Conservation (phyloP, 2,797 vertebrate species). For the Crocidura indochinensis region DNA sequence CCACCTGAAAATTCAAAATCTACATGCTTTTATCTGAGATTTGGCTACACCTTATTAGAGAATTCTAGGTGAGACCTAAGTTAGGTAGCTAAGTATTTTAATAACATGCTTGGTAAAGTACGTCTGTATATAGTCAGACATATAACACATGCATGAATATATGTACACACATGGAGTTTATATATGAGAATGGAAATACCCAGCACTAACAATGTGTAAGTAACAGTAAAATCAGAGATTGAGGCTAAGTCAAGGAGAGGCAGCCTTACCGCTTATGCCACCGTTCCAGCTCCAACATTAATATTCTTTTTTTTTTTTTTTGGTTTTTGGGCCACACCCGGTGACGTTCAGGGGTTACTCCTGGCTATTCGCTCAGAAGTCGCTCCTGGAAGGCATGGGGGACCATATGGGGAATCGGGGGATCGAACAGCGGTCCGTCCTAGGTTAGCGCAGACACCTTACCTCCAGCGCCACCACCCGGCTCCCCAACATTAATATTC, state of each 20-base stretch:
- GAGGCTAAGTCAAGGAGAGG: conserved; percentile 20
- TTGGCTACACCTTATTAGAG: conserved; percentile 33
- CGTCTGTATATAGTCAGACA: neutral
- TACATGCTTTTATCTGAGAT: conserved; percentile 60
- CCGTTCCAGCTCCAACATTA: too few species aligned
- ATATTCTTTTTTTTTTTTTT: too few species aligned
- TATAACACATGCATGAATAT: neutral
- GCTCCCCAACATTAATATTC: too few species aligned
- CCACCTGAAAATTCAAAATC: conserved; percentile 66
- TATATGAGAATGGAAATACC: neutral
- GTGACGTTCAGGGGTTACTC: too few species aligned
- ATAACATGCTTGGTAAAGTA: conserved; percentile 27
- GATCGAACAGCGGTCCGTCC: too few species aligned
- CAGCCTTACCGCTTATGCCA: neutral
- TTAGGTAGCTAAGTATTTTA: neutral
- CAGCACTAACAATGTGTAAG: neutral
- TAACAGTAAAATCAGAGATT: neutral
- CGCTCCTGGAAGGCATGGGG: too few species aligned
- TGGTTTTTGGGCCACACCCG: too few species aligned
- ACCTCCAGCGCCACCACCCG: too few species aligned
- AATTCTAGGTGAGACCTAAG: conserved; percentile 52
- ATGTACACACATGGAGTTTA: neutral
- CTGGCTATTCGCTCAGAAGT: too few species aligned
- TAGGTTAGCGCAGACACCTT: too few species aligned
- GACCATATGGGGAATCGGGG: too few species aligned